Evolutionary conservation across 1,140 invertebrate genomes (phyloP).

Genomic region (Nephila pilipes): DNA sequence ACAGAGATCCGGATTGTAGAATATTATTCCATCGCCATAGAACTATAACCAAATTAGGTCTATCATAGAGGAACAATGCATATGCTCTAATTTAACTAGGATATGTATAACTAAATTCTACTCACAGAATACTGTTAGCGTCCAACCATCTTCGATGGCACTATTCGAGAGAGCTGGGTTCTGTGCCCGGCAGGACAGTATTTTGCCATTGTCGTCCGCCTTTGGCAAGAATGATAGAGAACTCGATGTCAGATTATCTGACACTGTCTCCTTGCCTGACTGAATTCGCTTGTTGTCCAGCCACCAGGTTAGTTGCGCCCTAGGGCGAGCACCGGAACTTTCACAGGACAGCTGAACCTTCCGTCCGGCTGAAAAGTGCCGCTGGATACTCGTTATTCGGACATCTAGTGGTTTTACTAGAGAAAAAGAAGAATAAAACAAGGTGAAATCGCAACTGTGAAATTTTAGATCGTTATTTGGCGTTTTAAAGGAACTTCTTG

Average conservation of each 20-base stretch:
- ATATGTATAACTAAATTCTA: slow-evolving; percentile 74
- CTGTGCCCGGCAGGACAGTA: slow-evolving; percentile 90
- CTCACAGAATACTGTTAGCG: slow-evolving; percentile 92
- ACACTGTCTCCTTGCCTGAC: slow-evolving; percentile 76
- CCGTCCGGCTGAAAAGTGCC: slow-evolving; percentile 78
- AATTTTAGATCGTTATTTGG: background rate
- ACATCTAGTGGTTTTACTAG: slow-evolving; percentile 87
- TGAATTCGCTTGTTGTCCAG: slow-evolving; percentile 77
- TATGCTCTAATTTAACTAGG: too few relatives aligned
- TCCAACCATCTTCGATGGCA: slow-evolving; percentile 90
- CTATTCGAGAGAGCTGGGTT: slow-evolving; percentile 85
- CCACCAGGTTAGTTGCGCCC: slow-evolving; percentile 79
- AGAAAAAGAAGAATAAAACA: background rate
- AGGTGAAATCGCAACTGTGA: background rate
- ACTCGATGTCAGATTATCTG: slow-evolving; percentile 77
- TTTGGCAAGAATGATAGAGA: slow-evolving; percentile 82
- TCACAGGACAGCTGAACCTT: slow-evolving; percentile 78
- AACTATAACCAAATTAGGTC: too few relatives aligned
- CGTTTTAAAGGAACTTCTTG: background rate
- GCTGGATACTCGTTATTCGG: slow-evolving; percentile 83
- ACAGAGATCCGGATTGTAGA: too few relatives aligned
- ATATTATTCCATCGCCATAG: too few relatives aligned
- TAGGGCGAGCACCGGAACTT: slow-evolving; percentile 78
- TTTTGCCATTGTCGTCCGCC: slow-evolving; percentile 90
- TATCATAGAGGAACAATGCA: too few relatives aligned